Evolutionary conservation across 2,888 invertebrate genomes (phyloP).

Genomic region (Rhagium mordax): DNA sequence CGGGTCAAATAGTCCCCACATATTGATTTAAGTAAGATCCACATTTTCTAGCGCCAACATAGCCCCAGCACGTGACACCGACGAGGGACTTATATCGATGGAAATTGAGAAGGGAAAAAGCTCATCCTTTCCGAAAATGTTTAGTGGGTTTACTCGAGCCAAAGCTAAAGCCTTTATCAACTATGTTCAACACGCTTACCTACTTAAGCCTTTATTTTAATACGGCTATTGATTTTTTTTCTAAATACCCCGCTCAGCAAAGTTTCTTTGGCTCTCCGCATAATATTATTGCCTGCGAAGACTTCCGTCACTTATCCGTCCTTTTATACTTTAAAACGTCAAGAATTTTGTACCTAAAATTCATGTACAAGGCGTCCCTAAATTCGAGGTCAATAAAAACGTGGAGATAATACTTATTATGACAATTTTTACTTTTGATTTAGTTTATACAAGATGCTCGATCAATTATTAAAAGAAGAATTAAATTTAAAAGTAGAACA

Average conservation of each 20-base stretch:
- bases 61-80: background rate
- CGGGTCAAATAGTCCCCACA: background rate
- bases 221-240: background rate
- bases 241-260: background rate
- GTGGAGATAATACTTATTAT: no score
- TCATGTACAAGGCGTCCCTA: no score
- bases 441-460: no score
- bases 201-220: background rate
- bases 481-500: no score
- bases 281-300: background rate
- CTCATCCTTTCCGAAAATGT: slow-evolving; percentile 12
- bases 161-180: background rate
- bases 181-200: slow-evolving; percentile 7
- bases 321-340: no score
- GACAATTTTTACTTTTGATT: no score
- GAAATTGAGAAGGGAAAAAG: slow-evolving; percentile 18
- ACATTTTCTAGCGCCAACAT: background rate
- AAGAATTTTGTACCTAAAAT: no score
- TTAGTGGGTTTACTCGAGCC: slow-evolving; percentile 3
- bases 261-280: background rate
- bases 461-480: no score
- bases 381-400: background rate
- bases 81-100: slow-evolving; percentile 4
- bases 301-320: no score
- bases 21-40: slow-evolving; percentile 14